These are phyloP conservation scores for Scaptomyza pallida DNA, from an alignment of 1,140 invertebrate species.

Conservation along the genomic window DNA sequence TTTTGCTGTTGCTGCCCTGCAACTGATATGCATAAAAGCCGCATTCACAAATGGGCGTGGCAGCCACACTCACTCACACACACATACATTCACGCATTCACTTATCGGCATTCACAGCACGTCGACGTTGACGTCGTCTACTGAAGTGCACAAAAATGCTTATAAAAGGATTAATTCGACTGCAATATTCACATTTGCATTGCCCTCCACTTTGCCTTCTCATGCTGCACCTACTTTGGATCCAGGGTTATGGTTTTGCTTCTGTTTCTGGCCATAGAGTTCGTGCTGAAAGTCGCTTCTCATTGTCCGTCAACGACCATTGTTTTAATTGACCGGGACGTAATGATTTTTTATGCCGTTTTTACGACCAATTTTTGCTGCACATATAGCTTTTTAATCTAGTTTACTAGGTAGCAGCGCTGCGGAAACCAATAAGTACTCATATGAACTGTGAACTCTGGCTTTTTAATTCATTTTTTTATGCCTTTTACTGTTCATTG, in stretches of 20 bases:
- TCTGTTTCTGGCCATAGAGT: constrained; percentile 3
- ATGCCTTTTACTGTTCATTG: not conserved
- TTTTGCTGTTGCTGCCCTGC: not conserved
- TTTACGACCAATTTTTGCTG: constrained; percentile 16
- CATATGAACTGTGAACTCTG: constrained; percentile 1
- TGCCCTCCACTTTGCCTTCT: constrained; percentile 3
- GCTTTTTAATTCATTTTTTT: not conserved
- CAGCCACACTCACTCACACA: constrained; percentile 49
- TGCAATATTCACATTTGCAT: constrained; percentile 67
- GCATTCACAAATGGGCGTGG: constrained; percentile 54
- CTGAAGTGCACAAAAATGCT: constrained; percentile 77
- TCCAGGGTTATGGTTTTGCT: no score
- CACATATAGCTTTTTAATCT: constrained; percentile 36
- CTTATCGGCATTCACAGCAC: constrained; percentile 77
- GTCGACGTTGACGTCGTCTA: constrained; percentile 39
- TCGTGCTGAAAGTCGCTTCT: constrained; percentile 24
- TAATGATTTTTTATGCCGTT: constrained; percentile 48
- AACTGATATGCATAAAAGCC: constrained; percentile 51
- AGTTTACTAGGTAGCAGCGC: not conserved
- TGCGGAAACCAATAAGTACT: constrained; percentile 9
- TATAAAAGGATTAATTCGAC: constrained; percentile 81
- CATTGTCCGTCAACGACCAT: constrained; percentile 55
- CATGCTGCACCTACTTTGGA: constrained; percentile 2
- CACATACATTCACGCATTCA: constrained; percentile 64
- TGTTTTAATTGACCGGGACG: constrained; percentile 39